Evolutionary conservation across 2,888 invertebrate species (phyloP).

Genomic region (Lycaena phlaeas): DNA sequence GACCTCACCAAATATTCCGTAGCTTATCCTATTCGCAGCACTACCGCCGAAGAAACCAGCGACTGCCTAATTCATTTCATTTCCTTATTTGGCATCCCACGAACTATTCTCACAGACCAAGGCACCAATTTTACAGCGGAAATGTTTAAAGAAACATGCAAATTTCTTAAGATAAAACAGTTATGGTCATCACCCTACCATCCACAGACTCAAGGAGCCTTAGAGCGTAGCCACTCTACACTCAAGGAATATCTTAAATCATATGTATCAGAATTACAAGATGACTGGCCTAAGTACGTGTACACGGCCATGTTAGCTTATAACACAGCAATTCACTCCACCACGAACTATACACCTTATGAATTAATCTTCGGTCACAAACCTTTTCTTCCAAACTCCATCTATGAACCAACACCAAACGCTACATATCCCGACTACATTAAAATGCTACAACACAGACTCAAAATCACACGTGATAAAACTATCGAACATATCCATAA

Average conservation of each 20-base stretch:
- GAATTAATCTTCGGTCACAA: background rate
- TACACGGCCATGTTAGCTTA: background rate
- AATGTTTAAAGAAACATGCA: background rate
- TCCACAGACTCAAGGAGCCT: background rate
- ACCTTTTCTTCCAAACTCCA: background rate
- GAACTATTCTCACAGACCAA: background rate
- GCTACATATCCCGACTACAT: background rate
- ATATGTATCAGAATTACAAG: background rate
- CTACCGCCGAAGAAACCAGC: background rate
- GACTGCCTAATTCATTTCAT: background rate
- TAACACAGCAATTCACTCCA: background rate
- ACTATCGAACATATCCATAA: background rate
- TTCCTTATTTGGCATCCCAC: background rate
- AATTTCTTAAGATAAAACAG: slow-evolving; percentile 1
- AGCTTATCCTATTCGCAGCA: background rate
- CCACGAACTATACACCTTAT: background rate
- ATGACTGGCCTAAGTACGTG: background rate
- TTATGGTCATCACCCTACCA: background rate
- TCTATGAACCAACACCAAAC: background rate
- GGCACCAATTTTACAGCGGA: background rate
- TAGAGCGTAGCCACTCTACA: background rate
- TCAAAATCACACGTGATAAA: background rate
- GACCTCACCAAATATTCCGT: background rate
- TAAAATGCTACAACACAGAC: background rate
- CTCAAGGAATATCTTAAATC: background rate